Evolutionary conservation across 2,888 invertebrate species (phyloP).

Genomic region (Papilio protenor): DNA sequence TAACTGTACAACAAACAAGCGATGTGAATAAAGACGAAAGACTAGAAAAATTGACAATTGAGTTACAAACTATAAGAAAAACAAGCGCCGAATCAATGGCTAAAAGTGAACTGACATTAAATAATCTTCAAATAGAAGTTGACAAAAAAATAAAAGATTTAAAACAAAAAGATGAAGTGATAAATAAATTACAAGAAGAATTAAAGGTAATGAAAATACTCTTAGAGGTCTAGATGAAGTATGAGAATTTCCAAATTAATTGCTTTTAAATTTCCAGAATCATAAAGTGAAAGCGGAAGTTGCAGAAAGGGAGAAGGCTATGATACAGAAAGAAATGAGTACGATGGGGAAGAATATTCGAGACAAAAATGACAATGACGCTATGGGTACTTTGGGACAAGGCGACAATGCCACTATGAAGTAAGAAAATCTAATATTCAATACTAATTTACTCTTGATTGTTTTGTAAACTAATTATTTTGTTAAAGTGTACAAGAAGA

Average conservation of each 20-base stretch:
- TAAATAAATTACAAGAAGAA: constrained; percentile 72
- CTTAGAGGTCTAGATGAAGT: neutral
- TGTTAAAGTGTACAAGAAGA: constrained; percentile 79
- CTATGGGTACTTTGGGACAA: constrained; percentile 67
- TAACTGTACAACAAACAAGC: constrained; percentile 71
- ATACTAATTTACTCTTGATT: neutral
- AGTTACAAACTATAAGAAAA: constrained; percentile 73
- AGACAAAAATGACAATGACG: constrained; percentile 76
- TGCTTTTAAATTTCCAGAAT: constrained; percentile 60
- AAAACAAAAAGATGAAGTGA: constrained; percentile 70
- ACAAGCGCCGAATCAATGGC: constrained; percentile 66
- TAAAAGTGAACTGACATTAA: constrained; percentile 69
- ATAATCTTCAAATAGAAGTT: constrained; percentile 69
- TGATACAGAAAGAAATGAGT: constrained; percentile 70
- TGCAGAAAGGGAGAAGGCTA: constrained; percentile 70
- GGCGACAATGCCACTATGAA: constrained; percentile 65
- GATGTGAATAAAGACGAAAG: constrained; percentile 73
- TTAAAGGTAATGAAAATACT: constrained; percentile 63
- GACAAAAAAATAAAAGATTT: constrained; percentile 73
- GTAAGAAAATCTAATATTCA: constrained; percentile 58
- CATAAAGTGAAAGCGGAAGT: constrained; percentile 73
- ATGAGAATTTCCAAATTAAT: neutral
- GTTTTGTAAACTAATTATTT: neutral
- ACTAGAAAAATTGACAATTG: constrained; percentile 74
- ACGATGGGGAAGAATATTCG: constrained; percentile 60